Evolutionary conservation across 2,113 vertebrate genomes (phyloP), one percentile per base, ranked within the genome.

Genomic region (Hiodon tergisus): DNA sequence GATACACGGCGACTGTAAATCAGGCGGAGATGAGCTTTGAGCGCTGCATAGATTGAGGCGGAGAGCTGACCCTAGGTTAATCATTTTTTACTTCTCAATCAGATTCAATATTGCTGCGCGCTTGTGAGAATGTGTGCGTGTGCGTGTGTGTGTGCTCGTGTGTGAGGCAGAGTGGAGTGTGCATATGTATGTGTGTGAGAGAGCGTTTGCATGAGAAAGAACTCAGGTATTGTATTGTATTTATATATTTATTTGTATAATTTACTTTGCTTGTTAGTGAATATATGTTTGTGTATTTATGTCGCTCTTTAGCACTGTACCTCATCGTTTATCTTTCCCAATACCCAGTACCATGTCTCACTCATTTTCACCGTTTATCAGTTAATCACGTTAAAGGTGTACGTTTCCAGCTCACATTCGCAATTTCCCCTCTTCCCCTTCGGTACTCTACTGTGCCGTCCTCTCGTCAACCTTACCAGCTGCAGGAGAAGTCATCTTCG

Each of bases 11-110:
- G 93, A 91, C 91, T 93, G 92, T 92, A 93, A 94, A 93, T 93
- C 91, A 94, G 93, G 92, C 91, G 88, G 90, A 89, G 93, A 93
- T 93, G 91, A 92, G 93, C 93, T 94, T 92, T 91, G 91, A 93
- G 92, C 92, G 89, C 89, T 85, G 91, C 89, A 86, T 92, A 93
- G 93, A 94, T 91, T 88, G 92, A 93, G 92, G 91, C 91, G 90
- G 90, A 92, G 92, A 80, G 91, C 92, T 95, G 95, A 95, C 93
- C 93, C 83, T 76, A 79, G 93, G 93, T 94, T 95, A 95, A 94
- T 95, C 93, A 94, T 94, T 94, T 95, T 94, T 94, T 93, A 95
- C 93, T 94, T 94, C 92, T 93, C 93, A 93, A 94, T 94, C 92
- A 89, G 90, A 93, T 92, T 94, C 91, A 87, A 87, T 93, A 91